Evolutionary conservation across 2,888 invertebrate genomes (phyloP), one percentile per base, ranked within the genome.

Genomic region (Acheta domesticus): DNA sequence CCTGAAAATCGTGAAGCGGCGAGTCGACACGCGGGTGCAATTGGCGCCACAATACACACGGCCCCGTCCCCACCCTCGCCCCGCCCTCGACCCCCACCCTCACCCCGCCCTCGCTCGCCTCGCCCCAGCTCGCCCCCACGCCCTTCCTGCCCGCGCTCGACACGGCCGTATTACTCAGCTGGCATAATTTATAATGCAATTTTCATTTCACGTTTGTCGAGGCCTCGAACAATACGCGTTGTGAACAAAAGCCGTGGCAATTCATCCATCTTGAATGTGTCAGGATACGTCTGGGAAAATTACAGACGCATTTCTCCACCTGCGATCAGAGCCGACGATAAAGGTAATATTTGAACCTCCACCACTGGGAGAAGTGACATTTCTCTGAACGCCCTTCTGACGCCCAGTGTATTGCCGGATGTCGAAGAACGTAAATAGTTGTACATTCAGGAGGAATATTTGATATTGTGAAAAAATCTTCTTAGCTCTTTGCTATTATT

Each of bases 181-280:
- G n/a, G 62, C n/a, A 62, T 62, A 62, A 62, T 62, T 62, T 62
- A 62, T 62, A 62, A 62, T n/a, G 62, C n/a, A 62, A 62, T 62
- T 62, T 62, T 62, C 62, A 62, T 62, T 62, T 62, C 62, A 62
- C 62, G 14, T 62, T 62, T 62, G 62, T 62, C 62, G 62, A n/a
- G n/a, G n/a, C 8, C 16, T 14, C n/a, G 62, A 62, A 62, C 62
- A 62, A 62, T 19, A n/a, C 62, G 16, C 16, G 62, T 62, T 62
- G 62, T 62, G 14, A 62, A 62, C 62, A 62, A 62, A 62, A 62
- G 62, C 16, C 16, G 62, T 62, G n/a, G 62, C 62, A 62, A 62
- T 62, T 62, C 62, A 62, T 62, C 62, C 62, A 62, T 62, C 62
- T 62, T 62, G 62, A 62, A 62, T 62, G n/a, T n/a, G 62, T 62